These are phyloP conservation scores for Callopanchax toddi DNA, from an alignment of 2,113 vertebrate species.

Conservation along the genomic window DNA sequence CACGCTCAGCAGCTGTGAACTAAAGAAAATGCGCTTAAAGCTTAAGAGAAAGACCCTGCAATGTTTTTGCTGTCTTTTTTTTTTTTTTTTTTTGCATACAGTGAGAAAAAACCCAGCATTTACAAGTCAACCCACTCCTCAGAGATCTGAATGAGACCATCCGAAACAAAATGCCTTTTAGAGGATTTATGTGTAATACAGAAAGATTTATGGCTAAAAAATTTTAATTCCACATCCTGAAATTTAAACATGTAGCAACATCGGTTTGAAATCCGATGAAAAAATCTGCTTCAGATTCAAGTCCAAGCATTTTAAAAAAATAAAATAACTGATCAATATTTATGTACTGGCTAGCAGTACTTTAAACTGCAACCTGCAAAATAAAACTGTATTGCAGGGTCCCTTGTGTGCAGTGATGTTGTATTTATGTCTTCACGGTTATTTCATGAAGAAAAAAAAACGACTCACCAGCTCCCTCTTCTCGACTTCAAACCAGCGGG, in stretches of 20 bases:
- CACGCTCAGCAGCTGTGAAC: constrained; percentile 26
- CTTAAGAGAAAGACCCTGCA: constrained; percentile 6
- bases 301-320: constrained; percentile 10
- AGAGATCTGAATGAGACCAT: constrained; percentile 21
- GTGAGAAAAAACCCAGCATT: constrained; percentile 15
- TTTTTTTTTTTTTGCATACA: constrained; percentile 26
- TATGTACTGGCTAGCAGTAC: constrained; percentile 2
- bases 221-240: background rate
- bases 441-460: constrained; percentile 4
- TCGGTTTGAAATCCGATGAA: no score
- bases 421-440: background rate
- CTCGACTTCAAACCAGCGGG: constrained; percentile 99
- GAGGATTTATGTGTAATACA: constrained; percentile 29
- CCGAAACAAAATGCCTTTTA: constrained; percentile 9
- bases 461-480: constrained; percentile 94
- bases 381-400: constrained; percentile 19
- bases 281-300: no score
- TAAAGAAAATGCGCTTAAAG: constrained; percentile 24
- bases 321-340: constrained; percentile 51
- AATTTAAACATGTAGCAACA: constrained; percentile 20
- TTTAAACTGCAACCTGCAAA: constrained; percentile 32
- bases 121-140: constrained; percentile 32
- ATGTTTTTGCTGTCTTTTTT: no score
- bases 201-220: constrained; percentile 10
- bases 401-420: background rate